Evolutionary conservation across 2,888 invertebrate species (phyloP).

Genomic region (Phytoseiulus persimilis): DNA sequence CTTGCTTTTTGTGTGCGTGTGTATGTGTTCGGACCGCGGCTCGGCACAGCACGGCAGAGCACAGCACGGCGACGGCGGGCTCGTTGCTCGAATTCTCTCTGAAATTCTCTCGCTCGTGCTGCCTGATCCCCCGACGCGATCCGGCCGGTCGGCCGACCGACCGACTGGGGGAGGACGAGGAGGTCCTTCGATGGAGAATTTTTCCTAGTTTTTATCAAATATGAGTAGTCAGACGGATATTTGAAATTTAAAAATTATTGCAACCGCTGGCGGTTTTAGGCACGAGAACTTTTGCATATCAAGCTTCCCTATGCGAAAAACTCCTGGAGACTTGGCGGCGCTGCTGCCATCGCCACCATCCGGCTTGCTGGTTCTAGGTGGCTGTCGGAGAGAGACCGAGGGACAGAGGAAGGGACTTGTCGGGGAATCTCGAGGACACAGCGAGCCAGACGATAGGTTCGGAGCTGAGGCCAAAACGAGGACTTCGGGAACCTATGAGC

Average conservation of each 20-base stretch:
- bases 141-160: background rate
- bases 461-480: background rate
- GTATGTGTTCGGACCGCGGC: constrained; percentile 5
- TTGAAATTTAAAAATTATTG: constrained; percentile 5
- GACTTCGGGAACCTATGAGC: background rate
- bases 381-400: background rate
- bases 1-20: background rate
- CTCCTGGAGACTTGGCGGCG: background rate
- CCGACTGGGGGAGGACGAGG: background rate
- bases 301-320: background rate
- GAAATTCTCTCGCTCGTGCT: background rate
- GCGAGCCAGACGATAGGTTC: background rate
- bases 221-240: background rate
- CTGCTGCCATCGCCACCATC: background rate
- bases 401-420: background rate
- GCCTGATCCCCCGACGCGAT: background rate
- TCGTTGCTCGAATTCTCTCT: background rate
- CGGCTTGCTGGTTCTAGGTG: background rate
- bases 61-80: constrained; percentile 5
- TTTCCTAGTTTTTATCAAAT: constrained; percentile 5
- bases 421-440: background rate
- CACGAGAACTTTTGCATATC: constrained; percentile 5
- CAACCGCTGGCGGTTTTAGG: background rate
- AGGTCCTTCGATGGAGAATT: background rate
- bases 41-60: background rate